A percentile compares a stretch with the other conserved stretches of the same genome.
These are phyloP conservation scores for Tyto alba DNA, from an alignment of 2,113 vertebrate species.

Conservation along the genomic window DNA sequence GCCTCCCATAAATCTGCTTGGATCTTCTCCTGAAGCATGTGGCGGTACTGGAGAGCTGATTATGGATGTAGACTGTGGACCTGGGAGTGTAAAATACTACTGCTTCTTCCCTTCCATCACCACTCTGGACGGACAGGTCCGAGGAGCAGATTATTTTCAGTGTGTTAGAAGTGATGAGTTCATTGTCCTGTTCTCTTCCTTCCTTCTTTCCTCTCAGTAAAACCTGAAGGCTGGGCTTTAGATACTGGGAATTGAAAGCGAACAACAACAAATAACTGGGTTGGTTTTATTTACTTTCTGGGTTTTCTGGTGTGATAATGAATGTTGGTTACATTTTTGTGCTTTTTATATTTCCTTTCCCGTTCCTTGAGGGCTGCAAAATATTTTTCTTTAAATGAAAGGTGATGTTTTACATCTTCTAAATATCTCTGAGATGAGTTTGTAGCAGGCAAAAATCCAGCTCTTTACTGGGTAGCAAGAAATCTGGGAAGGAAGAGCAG, in stretches of 20 bases:
- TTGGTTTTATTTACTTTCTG: not conserved
- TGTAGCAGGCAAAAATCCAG: not conserved
- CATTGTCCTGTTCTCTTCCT: not conserved
- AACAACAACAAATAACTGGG: not conserved
- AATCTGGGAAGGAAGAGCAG: not conserved
- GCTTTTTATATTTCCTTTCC: not conserved
- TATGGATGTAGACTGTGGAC: not conserved
- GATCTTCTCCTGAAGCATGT: not conserved
- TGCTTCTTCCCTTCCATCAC: not conserved
- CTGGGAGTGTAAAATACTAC: slow-evolving; percentile 35
- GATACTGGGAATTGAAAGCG: not conserved
- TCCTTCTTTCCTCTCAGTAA: not conserved
- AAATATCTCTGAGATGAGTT: not conserved
- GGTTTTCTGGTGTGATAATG: not conserved
- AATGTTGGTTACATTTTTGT: not conserved
- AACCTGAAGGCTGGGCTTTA: not conserved
- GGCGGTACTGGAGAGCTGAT: slow-evolving; percentile 8
- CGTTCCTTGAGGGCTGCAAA: not conserved
- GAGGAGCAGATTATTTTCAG: not conserved
- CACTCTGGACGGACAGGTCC: not conserved
- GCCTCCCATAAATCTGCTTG: slow-evolving; percentile 46
- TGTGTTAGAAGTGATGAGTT: not conserved
- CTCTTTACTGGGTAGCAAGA: not conserved
- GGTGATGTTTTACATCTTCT: not conserved
- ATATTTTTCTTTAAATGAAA: not conserved